These are phyloP conservation scores for Formica selysi DNA, from an alignment of 1,140 invertebrate species.

Conservation along the genomic window DNA sequence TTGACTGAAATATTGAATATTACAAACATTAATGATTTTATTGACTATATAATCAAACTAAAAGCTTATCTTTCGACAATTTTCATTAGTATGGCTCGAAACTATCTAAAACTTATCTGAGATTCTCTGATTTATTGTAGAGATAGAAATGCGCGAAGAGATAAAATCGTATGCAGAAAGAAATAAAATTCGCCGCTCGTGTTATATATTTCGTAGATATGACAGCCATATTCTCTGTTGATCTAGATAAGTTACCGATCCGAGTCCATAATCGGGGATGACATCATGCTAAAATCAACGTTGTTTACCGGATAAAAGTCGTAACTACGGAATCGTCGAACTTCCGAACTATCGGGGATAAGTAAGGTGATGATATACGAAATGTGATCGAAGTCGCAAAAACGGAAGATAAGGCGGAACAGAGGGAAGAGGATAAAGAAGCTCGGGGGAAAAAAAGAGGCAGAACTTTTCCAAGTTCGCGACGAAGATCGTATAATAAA, in stretches of 20 bases:
- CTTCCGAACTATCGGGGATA: conserved; percentile 32
- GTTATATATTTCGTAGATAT: conserved; percentile 24
- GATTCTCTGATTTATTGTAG: not conserved
- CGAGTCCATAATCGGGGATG: conserved; percentile 27
- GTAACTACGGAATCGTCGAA: conserved; percentile 48
- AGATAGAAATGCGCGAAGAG: not conserved
- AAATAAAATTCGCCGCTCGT: conserved; percentile 12
- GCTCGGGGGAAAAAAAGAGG: conserved; percentile 1
- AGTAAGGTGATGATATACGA: conserved; percentile 73
- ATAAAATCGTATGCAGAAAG: not conserved
- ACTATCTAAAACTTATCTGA: not conserved
- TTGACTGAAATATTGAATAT: conserved; percentile 3
- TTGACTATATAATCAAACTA: not conserved
- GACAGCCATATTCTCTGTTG: conserved; percentile 16
- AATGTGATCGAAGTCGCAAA: conserved; percentile 56
- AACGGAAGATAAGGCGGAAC: not conserved
- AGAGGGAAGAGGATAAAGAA: not conserved
- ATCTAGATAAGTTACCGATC: not conserved
- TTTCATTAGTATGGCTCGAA: not conserved
- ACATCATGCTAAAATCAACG: conserved; percentile 55
- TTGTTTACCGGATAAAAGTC: conserved; percentile 61
- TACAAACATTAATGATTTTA: not conserved
- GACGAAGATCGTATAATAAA: conserved; percentile 78
- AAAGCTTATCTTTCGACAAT: not conserved
- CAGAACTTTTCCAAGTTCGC: conserved; percentile 70